These are phyloP conservation scores for Panagrolaimus sp. DNA, from an alignment of 1,140 invertebrate genomes.

Conservation along the genomic window DNA sequence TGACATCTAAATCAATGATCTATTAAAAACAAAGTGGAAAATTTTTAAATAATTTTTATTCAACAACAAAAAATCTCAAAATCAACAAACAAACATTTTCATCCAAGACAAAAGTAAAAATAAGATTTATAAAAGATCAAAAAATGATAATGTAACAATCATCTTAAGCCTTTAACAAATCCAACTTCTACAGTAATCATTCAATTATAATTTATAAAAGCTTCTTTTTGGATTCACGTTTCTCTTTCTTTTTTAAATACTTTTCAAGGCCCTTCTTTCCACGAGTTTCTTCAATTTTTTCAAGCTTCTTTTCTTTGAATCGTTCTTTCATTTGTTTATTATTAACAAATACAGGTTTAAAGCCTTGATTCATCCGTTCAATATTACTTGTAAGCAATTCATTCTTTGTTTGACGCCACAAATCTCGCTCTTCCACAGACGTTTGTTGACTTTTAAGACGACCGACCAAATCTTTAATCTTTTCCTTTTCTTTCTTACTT, in stretches of 20 bases:
- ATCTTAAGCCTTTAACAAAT: no score
- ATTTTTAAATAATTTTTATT: not conserved
- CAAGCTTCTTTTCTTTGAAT: conserved; percentile 10
- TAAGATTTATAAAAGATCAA: not conserved
- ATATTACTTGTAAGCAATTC: conserved; percentile 5
- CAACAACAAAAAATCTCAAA: not conserved
- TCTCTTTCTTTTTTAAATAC: conserved; percentile 3
- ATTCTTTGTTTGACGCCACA: conserved; percentile 2
- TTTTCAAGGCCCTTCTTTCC: no score
- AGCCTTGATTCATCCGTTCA: not conserved
- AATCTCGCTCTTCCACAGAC: conserved; percentile 3
- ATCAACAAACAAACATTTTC: no score
- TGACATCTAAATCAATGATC: no score
- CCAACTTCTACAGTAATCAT: no score
- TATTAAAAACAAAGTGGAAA: no score
- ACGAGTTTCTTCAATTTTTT: not conserved
- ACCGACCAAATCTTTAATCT: no score
- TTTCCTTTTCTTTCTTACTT: no score
- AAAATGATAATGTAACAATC: no score
- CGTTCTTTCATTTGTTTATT: not conserved
- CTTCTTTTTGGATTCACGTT: not conserved
- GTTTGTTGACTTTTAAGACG: not conserved
- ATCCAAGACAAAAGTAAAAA: conserved; percentile 1
- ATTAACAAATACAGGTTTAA: not conserved
- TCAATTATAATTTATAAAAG: no score